Evolutionary conservation across 35 echinoderm and acorn worm species (phyloP), one percentile per base, ranked within the genome.

Genomic region (Strongylocentrotus purpuratus): DNA sequence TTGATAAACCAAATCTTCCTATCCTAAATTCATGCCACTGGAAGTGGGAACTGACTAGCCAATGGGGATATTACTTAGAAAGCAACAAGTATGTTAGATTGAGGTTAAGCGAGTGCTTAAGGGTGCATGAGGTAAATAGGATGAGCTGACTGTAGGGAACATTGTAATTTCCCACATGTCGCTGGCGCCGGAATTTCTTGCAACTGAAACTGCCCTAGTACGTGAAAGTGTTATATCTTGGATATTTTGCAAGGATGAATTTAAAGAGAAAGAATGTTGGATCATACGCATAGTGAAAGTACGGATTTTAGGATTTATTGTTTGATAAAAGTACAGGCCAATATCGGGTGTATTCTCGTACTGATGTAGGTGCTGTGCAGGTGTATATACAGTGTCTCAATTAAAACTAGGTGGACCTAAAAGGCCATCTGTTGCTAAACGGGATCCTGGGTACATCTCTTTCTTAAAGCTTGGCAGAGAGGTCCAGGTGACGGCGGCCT

Each of bases 41-140:
- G 65, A 22, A 78, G 65, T 78, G 65, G 65, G 65, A 78, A 78
- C 65, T 7, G 65, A n/a, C 65, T 28, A 22, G 6, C 28, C 65
- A 78, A 18, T 78, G 65, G 65, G 65, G 65, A 78, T 22, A 78
- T 78, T 78, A 15, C 25, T 22, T 78, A 78, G 20, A 28, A 78
- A 78, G 65, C 65, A 78, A 78, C 65, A 78, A 78, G 65, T 78
- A n/a, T 78, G 6, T n/a, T 78, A n/a, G 65, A 78, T 78, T 78
- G 65, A 78, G 65, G 65, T 78, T 78, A 78, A 78, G 65, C 65
- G 20, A 78, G 65, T n/a, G 65, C 65, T 78, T 78, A 78, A 78
- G 65, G 65, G 65, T 78, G 65, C 65, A 78, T 78, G 65, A 78
- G n/a, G 65, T 28, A 78, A n/a, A 78, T 78, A 28, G 65, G 65